Evolutionary conservation across 2,797 vertebrate species (phyloP).

Genomic region (Silurus aristotelis): DNA sequence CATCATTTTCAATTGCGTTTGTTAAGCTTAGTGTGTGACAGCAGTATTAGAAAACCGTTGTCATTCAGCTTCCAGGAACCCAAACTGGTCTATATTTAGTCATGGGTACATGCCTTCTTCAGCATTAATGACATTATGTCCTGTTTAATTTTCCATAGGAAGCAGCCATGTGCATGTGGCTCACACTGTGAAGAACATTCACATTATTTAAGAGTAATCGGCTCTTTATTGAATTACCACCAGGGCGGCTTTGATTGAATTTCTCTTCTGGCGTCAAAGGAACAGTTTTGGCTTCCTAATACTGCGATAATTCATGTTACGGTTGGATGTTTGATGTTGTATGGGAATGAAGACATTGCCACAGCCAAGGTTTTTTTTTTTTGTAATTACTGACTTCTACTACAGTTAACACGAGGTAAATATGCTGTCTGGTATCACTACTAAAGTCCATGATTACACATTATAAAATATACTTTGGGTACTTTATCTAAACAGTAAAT

Average conservation of each 20-base stretch:
- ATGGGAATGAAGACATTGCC: not conserved
- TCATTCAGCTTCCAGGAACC: constrained; percentile 16
- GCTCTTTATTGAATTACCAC: constrained; percentile 10
- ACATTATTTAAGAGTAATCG: constrained; percentile 34
- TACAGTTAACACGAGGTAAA: not conserved
- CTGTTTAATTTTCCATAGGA: constrained; percentile 20
- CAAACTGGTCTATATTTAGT: constrained; percentile 20
- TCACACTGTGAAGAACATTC: not conserved
- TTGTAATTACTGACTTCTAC: not conserved
- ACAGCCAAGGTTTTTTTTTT: not conserved
- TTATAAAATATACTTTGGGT: not conserved
- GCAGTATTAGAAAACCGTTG: not conserved
- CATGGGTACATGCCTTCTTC: constrained; percentile 3
- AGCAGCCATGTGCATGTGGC: not conserved
- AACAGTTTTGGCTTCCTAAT: not conserved
- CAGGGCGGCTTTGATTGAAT: not conserved
- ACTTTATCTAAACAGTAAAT: not conserved
- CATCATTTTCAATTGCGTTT: not conserved
- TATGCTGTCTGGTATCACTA: not conserved
- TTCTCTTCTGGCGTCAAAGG: not conserved
- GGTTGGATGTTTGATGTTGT: not conserved
- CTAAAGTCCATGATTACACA: not conserved
- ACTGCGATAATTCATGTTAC: constrained; percentile 8
- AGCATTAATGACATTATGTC: constrained; percentile 38
- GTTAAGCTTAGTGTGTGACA: not conserved